These are phyloP conservation scores for Porites evermanni DNA, from an alignment of 92 coral and sea anemone species.

Conservation along the genomic window DNA sequence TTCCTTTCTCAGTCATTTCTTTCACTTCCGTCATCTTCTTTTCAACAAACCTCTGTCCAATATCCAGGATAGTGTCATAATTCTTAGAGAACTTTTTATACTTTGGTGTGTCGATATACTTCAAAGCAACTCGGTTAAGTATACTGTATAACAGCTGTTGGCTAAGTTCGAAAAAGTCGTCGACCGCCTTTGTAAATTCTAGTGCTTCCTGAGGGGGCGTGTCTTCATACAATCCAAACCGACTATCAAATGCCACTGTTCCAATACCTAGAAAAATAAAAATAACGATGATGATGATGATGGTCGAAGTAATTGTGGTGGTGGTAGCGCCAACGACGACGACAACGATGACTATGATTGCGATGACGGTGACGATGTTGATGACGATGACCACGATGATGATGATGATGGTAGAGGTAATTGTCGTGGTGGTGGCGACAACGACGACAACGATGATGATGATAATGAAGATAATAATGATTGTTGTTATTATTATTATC, in stretches of 20 bases:
- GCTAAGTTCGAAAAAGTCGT: constrained; percentile 33
- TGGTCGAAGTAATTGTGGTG: too few relatives aligned
- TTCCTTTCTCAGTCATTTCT: constrained; percentile 20
- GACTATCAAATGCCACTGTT: constrained; percentile 24
- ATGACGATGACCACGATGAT: too few relatives aligned
- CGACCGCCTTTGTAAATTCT: constrained; percentile 39
- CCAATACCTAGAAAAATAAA: constrained; percentile 35
- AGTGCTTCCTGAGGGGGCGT: constrained; percentile 40
- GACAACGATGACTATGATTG: too few relatives aligned
- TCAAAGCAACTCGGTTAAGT: not conserved
- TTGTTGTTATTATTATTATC: too few relatives aligned
- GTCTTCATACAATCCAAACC: constrained; percentile 13
- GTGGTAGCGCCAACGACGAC: too few relatives aligned
- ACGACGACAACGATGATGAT: too few relatives aligned
- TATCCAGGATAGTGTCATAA: constrained; percentile 26
- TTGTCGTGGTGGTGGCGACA: too few relatives aligned
- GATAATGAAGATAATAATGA: too few relatives aligned
- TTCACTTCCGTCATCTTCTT: constrained; percentile 40
- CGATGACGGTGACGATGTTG: too few relatives aligned
- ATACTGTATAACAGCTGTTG: constrained; percentile 50
- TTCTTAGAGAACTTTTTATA: constrained; percentile 45
- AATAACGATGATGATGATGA: too few relatives aligned
- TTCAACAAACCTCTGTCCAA: constrained; percentile 55
- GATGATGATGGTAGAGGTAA: too few relatives aligned
- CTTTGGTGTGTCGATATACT: constrained; percentile 29